Percentiles rank a stretch among this genome's conserved stretches.
phyloP scores from a whole-genome alignment of 2,888 invertebrate genomes.

The Crocallis elinguaria region DNA sequence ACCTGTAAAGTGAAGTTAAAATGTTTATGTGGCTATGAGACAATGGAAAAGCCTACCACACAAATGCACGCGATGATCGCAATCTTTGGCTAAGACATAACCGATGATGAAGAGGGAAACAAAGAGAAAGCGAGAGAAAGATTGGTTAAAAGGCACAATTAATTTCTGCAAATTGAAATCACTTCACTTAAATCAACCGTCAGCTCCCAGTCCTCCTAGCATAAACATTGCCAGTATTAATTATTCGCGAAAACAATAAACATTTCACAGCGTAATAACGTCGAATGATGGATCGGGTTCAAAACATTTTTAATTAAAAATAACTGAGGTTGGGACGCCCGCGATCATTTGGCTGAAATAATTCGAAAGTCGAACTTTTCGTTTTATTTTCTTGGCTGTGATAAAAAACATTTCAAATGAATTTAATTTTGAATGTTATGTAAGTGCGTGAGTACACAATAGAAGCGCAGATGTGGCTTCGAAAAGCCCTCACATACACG shows the following conservation, averaged over 20 bases:
- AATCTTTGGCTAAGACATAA: no score
- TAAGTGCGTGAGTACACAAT: not conserved
- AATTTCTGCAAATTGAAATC: not conserved
- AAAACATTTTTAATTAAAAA: constrained; percentile 61
- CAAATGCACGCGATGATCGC: no score
- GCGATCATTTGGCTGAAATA: constrained; percentile 22
- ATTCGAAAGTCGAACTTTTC: constrained; percentile 24
- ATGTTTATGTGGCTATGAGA: no score
- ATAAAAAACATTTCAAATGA: constrained; percentile 12
- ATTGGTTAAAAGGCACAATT: no score
- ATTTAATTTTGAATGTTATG: not conserved
- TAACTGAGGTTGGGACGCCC: constrained; percentile 36
- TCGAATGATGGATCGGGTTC: constrained; percentile 46
- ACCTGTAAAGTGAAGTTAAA: no score
- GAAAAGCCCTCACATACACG: no score
- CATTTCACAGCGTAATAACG: constrained; percentile 41
- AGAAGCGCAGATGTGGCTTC: no score
- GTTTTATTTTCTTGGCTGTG: constrained; percentile 12
- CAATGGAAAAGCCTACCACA: no score
- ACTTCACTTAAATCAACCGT: not conserved
- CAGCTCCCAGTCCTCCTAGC: constrained; percentile 1
- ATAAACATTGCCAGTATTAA: constrained; percentile 24
- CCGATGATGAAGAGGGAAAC: no score
- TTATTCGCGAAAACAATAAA: constrained; percentile 36
- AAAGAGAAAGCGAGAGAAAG: no score